A percentile compares a stretch with the other conserved stretches of the same genome.
These are phyloP conservation scores for Chiridota heheva DNA, from an alignment of 35 echinoderm and acorn worm genomes.

Conservation along the genomic window DNA sequence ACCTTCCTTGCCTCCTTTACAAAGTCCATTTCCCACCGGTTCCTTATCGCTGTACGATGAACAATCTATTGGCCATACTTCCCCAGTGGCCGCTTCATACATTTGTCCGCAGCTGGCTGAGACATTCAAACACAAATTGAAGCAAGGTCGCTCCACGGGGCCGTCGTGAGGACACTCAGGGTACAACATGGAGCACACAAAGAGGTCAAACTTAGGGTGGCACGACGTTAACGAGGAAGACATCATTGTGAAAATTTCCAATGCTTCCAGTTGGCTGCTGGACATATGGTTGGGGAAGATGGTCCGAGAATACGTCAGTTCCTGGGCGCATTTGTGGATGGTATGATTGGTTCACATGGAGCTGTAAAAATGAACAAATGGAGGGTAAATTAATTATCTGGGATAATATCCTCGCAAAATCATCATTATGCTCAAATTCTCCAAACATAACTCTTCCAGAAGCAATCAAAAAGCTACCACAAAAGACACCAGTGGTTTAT, in stretches of 20 bases:
- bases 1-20: constrained; percentile 23
- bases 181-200: background rate
- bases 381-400: too few relatives aligned
- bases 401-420: too few relatives aligned
- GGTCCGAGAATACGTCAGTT: background rate
- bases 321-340: background rate
- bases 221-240: background rate
- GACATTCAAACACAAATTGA: constrained; percentile 27
- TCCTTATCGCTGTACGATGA: background rate
- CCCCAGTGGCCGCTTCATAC: background rate
- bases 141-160: constrained; percentile 18
- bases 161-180: constrained; percentile 29
- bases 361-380: too few relatives aligned
- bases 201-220: background rate
- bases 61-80: constrained; percentile 8
- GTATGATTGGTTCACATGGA: too few relatives aligned
- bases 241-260: background rate
- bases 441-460: too few relatives aligned
- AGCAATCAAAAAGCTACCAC: too few relatives aligned
- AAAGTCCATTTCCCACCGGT: constrained; percentile 20
- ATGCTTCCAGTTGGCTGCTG: background rate
- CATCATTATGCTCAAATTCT: too few relatives aligned
- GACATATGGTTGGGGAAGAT: constrained; percentile 23
- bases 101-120: background rate
- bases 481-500: too few relatives aligned